Percentiles rank a stretch among this genome's conserved stretches.
Conservation (phyloP, 1,140 invertebrate genomes). For the Halictus rubicundus region DNA sequence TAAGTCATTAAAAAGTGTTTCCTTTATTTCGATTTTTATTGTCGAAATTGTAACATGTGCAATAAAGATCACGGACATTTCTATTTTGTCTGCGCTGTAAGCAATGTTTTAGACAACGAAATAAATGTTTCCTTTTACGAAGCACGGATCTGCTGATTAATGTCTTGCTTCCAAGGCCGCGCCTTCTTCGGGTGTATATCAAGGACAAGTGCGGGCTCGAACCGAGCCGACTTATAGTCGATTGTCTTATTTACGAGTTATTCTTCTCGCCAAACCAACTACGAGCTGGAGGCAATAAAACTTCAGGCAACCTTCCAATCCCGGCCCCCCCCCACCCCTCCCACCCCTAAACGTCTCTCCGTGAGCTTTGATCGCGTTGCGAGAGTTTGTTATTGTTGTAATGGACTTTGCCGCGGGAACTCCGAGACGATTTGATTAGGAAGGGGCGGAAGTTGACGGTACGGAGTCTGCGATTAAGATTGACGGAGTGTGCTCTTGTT, state of each 20-base stretch:
- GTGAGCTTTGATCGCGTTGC: neutral
- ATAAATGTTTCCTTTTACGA: too few relatives aligned
- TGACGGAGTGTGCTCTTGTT: neutral
- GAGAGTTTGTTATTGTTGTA: conserved; percentile 1
- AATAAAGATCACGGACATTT: too few relatives aligned
- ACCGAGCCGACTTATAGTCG: neutral
- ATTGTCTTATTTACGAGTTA: conserved; percentile 6
- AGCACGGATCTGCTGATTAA: too few relatives aligned
- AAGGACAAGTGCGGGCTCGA: conserved; percentile 1
- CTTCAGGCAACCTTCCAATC: neutral
- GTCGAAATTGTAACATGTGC: too few relatives aligned
- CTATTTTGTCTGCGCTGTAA: too few relatives aligned
- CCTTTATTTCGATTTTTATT: too few relatives aligned
- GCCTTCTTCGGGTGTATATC: conserved; percentile 44
- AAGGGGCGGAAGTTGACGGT: neutral
- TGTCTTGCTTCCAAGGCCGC: neutral
- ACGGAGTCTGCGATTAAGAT: neutral
- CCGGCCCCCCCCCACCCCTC: neutral
- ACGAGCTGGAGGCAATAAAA: neutral
- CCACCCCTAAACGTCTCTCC: neutral
- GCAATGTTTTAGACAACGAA: too few relatives aligned
- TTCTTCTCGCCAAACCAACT: neutral
- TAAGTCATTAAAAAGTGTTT: too few relatives aligned
- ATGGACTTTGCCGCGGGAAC: neutral
- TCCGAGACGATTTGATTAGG: neutral